Base-by-base conservation (phyloP, 2,113 vertebrate genomes). In the Emydocephalus ijimae region DNA sequence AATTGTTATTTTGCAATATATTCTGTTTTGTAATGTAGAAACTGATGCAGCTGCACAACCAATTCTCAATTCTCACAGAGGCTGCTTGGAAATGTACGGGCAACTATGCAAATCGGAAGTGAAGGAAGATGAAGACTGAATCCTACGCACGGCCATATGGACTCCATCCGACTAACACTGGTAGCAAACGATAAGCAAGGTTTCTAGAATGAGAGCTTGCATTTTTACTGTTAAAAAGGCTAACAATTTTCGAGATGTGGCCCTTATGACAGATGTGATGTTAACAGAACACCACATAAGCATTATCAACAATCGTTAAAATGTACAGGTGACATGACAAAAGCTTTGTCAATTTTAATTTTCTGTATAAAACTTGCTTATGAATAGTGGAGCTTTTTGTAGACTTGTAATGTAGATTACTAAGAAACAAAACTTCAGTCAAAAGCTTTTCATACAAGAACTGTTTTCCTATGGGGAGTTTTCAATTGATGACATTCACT, bases 61-160 rank as follows among this genome's bases (percentile, higher is more conserved):
- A 24, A 43, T 18, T 94, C 92, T 95, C 92, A 94, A 81, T 91
- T 89, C 55, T 90, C 86, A 89, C 97, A 98, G 98, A 97, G 92
- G 96, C 96, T 98, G 97, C 96, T 97, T 98, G 93, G 98, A 98
- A 97, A 97, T 95, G 57, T 98, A 97, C 1, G 95, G 98, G 0
- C 93, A 95, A 94, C 96, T 98, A 29, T 98, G 96, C 96, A 97
- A 97, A 85, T 50, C 96, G 0, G 97, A 98, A 96, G 96, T 96
- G 39, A 97, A 96, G 93, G 92, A 96, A 74, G 95, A 95, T 0
- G 90, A 97, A 92, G 93, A 92, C 52, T 95, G 85, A 90, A 90
- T 55, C n/a, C 9, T 43, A 93, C 85, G 0, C 1, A 48, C 0
- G 48, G 94, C 93, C 48, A 74, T 39, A 24, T 23, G 6, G n/a